phyloP scores from a whole-genome alignment of 2,113 vertebrate genomes.

The Panthera leo region DNA sequence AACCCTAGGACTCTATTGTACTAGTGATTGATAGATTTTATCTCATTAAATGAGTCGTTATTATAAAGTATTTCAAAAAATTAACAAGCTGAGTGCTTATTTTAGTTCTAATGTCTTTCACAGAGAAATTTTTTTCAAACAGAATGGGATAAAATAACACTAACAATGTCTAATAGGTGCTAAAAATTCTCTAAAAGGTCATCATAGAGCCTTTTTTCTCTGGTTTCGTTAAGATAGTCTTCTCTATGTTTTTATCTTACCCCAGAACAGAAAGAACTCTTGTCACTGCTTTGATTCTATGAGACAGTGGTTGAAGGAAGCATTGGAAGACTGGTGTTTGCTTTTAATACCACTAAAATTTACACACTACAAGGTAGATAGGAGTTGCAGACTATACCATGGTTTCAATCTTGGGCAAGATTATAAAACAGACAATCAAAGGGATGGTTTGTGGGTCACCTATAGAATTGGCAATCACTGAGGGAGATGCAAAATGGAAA shows the following conservation, averaged over 20 bases:
- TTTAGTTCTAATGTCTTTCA: neutral
- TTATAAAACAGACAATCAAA: neutral
- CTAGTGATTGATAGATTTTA: neutral
- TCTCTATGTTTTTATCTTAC: neutral
- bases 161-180: neutral
- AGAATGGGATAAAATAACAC: neutral
- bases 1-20: neutral
- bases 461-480: neutral
- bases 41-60: neutral
- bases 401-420: neutral
- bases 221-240: neutral
- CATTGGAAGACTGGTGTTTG: neutral
- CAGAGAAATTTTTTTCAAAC: neutral
- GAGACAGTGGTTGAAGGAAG: neutral
- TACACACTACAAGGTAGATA: neutral
- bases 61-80: neutral
- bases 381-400: neutral
- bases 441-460: neutral
- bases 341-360: neutral
- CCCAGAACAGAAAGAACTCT: neutral
- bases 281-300: neutral
- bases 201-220: neutral
- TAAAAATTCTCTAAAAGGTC: neutral
- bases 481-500: neutral
- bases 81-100: neutral